Evolutionary conservation across 2,797 vertebrate genomes (phyloP).

Genomic region (Lagodon rhomboides): DNA sequence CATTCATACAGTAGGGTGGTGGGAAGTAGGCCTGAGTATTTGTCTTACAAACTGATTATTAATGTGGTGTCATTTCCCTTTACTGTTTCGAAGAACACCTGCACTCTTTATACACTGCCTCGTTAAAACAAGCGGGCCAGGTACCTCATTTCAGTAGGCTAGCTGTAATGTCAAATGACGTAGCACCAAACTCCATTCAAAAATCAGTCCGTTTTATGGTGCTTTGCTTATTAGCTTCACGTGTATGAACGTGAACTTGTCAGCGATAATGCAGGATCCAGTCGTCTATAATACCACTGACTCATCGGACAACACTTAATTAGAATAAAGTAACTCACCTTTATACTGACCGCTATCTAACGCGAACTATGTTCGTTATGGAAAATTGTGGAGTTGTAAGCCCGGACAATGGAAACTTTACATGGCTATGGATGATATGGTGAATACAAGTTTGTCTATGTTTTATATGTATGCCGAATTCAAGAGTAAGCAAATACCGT

Average conservation of each 20-base stretch:
- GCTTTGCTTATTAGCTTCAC: background rate
- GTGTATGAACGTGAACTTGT: background rate
- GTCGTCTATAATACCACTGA: background rate
- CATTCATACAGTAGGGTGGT: background rate
- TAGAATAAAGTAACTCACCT: background rate
- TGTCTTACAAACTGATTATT: background rate
- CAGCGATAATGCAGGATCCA: background rate
- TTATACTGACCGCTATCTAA: background rate
- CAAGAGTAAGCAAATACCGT: accelerated
- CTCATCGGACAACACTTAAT: background rate
- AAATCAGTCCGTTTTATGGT: background rate
- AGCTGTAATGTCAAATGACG: background rate
- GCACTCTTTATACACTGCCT: background rate
- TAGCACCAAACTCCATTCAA: conserved; percentile 15
- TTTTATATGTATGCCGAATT: conserved; percentile 2
- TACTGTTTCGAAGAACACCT: background rate
- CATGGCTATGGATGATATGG: too few species aligned
- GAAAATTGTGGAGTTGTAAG: background rate
- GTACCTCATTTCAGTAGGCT: background rate
- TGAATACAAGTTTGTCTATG: background rate
- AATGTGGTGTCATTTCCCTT: background rate
- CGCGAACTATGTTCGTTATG: background rate
- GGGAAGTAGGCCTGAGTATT: too few species aligned
- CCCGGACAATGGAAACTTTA: background rate
- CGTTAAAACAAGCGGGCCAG: background rate